Evolutionary conservation across 1,140 invertebrate species (phyloP).

Genomic region (Anastatus disparis): DNA sequence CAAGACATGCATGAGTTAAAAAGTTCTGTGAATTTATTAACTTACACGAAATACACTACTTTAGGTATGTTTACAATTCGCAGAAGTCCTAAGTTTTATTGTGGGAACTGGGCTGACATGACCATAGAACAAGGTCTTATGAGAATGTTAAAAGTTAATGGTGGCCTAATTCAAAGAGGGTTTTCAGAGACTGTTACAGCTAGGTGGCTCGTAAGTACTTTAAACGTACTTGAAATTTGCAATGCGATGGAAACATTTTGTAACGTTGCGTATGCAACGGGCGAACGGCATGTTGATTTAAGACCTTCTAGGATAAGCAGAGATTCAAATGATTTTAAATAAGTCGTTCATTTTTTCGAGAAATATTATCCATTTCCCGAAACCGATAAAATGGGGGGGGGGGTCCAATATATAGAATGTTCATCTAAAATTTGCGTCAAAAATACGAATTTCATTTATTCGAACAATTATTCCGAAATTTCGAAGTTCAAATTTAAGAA

Average conservation of each 20-base stretch:
- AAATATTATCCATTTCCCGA: not conserved
- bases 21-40: constrained; percentile 45
- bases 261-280: not conserved
- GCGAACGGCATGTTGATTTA: constrained; percentile 56
- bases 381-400: no score
- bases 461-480: no score
- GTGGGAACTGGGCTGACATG: constrained; percentile 59
- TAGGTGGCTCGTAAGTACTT: constrained; percentile 43
- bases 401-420: no score
- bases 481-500: no score
- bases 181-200: constrained; percentile 43
- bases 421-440: no score
- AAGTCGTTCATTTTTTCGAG: not conserved
- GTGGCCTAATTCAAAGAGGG: constrained; percentile 48
- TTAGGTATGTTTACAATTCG: constrained; percentile 55
- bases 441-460: no score
- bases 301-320: constrained; percentile 49
- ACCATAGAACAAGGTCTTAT: constrained; percentile 58
- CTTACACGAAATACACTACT: constrained; percentile 50
- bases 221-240: constrained; percentile 46
- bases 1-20: constrained; percentile 53
- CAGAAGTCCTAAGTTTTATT: constrained; percentile 58
- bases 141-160: constrained; percentile 52
- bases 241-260: constrained; percentile 49
- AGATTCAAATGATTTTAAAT: constrained; percentile 46